Evolutionary conservation across 2,797 vertebrate species (phyloP).

Genomic region (Sus cebifrons): DNA sequence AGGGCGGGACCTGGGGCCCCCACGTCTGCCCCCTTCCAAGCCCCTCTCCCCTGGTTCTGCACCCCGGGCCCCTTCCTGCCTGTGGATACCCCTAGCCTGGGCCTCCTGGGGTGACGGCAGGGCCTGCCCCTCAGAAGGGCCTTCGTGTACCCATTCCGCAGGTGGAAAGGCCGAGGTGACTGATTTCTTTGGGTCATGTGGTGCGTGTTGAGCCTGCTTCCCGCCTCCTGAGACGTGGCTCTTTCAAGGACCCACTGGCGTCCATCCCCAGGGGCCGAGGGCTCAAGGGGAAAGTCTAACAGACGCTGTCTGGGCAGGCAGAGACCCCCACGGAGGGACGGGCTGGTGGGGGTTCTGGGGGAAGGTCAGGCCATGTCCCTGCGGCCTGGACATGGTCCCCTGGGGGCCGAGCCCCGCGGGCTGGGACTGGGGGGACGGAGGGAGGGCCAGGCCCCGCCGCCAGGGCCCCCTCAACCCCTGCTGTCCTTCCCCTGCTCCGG

Average conservation of each 20-base stretch:
- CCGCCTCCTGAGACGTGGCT: fast-evolving
- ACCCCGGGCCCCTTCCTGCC: fast-evolving
- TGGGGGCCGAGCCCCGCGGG: fast-evolving
- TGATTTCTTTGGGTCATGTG: neutral
- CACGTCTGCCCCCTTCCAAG: neutral
- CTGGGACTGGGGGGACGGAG: neutral
- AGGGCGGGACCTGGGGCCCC: too few species aligned
- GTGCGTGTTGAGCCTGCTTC: too few species aligned
- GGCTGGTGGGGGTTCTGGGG: neutral
- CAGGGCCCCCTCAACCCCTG: neutral
- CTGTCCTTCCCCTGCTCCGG: neutral
- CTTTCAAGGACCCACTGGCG: neutral
- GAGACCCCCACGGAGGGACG: neutral
- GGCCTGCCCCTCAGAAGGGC: fast-evolving
- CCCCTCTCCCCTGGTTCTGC: neutral
- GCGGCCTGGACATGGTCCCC: too few species aligned
- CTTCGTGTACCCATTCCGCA: neutral
- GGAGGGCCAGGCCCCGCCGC: fast-evolving
- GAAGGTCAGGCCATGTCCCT: neutral
- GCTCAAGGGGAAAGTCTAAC: neutral
- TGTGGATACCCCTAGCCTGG: fast-evolving
- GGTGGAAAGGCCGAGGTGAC: fast-evolving
- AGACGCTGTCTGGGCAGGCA: neutral
- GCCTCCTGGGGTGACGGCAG: too few species aligned
- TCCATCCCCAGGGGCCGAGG: fast-evolving